Base-by-base conservation (phyloP, 2,888 invertebrate species). In the Ophion slaviceki region DNA sequence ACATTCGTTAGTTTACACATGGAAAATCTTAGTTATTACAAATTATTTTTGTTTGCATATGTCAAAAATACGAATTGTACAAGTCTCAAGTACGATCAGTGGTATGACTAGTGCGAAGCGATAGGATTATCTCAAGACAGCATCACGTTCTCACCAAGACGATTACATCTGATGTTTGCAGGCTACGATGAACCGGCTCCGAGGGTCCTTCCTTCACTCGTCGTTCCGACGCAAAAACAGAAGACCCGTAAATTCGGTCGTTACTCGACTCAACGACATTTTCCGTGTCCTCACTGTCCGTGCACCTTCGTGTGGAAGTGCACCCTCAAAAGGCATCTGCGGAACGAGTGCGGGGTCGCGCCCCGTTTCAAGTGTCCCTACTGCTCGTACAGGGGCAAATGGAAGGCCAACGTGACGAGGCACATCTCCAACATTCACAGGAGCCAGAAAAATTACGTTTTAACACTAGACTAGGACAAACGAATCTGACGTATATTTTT, bases 341-440 rank as follows among this genome's bases (percentile, higher is more conserved):
- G 81, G 45, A 89, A 89, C 67, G 92, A 90, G 71, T 91, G 92
- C 82, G 91, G 92, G 4, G 80, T 87, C 59, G 86, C 85, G 59
- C 89, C 90, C n/a, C 88, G 88, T 17, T 91, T 89, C 86, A 88
- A 90, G 62, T 91, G 91, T 75, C 91, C 91, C 4, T 90, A 91
- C 62, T 93, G 93, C 81, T 80, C 85, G 8, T 91, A 92, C 47
- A 87, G 90, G 0, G 90, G 90, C 2, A 92, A 92, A 70, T 90
- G 90, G 89, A 90, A 90, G 76, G 89, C 88, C 4, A 90, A 92
- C 74, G 85, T 92, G 75, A 78, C 84, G 67, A 87, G 88, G 17
- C 90, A 91, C 72, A 87, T 91, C 14, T 80, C 80, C 28, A 82
- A 86, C 6, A 82, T 88, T 8, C 90, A 90, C 53, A 88, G 90